Conservation (phyloP, 2,888 invertebrate genomes). For the Drosophila demipolita region DNA sequence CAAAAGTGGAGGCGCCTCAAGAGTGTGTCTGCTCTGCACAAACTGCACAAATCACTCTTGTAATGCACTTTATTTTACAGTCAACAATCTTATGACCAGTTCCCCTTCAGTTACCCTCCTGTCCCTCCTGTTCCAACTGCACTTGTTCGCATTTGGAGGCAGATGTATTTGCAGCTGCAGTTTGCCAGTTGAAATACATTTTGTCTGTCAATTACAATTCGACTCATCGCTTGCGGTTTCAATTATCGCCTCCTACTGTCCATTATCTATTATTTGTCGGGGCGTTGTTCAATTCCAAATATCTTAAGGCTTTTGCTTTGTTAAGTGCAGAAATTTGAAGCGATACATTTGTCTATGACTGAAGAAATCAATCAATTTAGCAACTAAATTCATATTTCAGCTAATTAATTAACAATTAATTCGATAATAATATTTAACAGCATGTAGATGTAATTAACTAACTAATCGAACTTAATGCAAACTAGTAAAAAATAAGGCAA, state of each 20-base stretch:
- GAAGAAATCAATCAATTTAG: not conserved
- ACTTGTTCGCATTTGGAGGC: constrained; percentile 55
- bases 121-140: constrained; percentile 30
- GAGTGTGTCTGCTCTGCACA: not conserved
- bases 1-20: constrained; percentile 31
- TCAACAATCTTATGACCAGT: constrained; percentile 25
- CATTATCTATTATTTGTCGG: constrained; percentile 66
- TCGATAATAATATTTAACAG: not conserved
- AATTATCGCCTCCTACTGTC: constrained; percentile 80
- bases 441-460: not conserved
- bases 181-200: constrained; percentile 39
- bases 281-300: constrained; percentile 64
- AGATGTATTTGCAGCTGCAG: constrained; percentile 39
- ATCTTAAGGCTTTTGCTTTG: constrained; percentile 61
- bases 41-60: constrained; percentile 8
- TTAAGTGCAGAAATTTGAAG: constrained; percentile 20
- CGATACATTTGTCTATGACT: not conserved
- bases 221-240: constrained; percentile 75
- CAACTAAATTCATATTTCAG: not conserved
- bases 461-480: not conserved
- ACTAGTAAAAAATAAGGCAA: not conserved
- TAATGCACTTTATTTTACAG: constrained; percentile 23
- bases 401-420: not conserved
- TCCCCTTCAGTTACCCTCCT: not conserved
- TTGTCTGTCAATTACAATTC: constrained; percentile 67